A percentile compares a stretch with the other conserved stretches of the same genome.
These are phyloP conservation scores for Palythoa heliodiscus DNA, from an alignment of 92 coral and sea anemone genomes.

Conservation along the genomic window DNA sequence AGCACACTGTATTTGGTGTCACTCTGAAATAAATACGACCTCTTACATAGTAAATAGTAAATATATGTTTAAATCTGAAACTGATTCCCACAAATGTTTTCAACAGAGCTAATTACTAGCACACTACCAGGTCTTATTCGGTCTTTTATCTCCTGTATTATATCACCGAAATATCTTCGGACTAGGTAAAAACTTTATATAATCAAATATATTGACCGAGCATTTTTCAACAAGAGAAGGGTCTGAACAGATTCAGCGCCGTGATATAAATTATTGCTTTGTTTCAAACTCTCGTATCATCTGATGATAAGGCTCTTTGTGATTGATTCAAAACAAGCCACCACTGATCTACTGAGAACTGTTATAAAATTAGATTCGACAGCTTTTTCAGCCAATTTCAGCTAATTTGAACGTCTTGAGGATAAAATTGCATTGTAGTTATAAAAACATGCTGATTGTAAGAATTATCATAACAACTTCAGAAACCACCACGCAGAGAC, in stretches of 20 bases:
- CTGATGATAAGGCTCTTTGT: neutral
- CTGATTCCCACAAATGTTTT: neutral
- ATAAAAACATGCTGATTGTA: neutral
- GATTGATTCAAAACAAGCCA: neutral
- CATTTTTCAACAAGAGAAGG: neutral
- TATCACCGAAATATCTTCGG: neutral
- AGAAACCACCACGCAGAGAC: neutral
- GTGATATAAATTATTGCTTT: neutral
- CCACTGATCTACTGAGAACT: neutral
- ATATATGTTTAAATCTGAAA: neutral
- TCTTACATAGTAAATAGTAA: neutral
- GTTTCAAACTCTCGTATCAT: neutral
- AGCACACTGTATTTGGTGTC: neutral
- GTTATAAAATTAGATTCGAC: neutral
- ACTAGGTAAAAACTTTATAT: neutral
- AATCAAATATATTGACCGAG: neutral
- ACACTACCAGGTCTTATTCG: neutral
- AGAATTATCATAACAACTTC: neutral
- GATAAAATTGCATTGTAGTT: conserved; percentile 2
- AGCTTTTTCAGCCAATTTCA: conserved; percentile 10
- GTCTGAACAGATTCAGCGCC: neutral
- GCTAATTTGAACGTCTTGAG: neutral
- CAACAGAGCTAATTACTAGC: neutral
- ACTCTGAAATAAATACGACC: neutral
- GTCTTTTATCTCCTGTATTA: neutral